These are phyloP conservation scores for Rhyacophila evoluta DNA, from an alignment of 2,888 invertebrate species.

Conservation along the genomic window DNA sequence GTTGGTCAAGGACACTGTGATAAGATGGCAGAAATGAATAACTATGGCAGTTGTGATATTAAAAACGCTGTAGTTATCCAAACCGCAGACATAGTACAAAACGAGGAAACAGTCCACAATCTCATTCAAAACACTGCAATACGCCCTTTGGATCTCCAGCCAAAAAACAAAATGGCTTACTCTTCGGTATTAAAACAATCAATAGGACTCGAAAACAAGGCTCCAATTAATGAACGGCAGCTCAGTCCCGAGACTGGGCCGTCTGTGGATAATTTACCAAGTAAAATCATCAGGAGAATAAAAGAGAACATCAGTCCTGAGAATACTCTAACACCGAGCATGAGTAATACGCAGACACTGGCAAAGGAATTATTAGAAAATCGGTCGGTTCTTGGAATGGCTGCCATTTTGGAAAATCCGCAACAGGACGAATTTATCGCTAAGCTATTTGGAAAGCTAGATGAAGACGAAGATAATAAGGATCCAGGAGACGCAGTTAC, in stretches of 20 bases:
- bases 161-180: not conserved
- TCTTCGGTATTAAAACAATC: conserved; percentile 60
- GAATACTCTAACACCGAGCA: conserved; percentile 68
- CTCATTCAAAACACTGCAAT: not conserved
- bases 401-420: conserved; percentile 29
- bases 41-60: not conserved
- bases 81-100: conserved; percentile 12
- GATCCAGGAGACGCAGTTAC: no score
- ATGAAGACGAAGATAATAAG: not conserved
- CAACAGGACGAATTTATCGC: not conserved
- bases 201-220: conserved; percentile 64
- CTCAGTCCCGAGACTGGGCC: conserved; percentile 64
- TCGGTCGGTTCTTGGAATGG: conserved; percentile 56
- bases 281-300: conserved; percentile 70
- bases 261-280: conserved; percentile 68
- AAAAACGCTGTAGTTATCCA: not conserved
- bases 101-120: no score
- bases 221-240: conserved; percentile 56
- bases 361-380: conserved; percentile 62
- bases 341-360: conserved; percentile 63
- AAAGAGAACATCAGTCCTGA: conserved; percentile 76
- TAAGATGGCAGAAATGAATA: conserved; percentile 42
- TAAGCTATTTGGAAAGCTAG: not conserved
- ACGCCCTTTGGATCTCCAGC: conserved; percentile 34
- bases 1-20: conserved; percentile 40